Percentiles rank a stretch among this genome's conserved stretches.
Conservation (phyloP, 2,113 vertebrate species). For the Bubo bubo region DNA sequence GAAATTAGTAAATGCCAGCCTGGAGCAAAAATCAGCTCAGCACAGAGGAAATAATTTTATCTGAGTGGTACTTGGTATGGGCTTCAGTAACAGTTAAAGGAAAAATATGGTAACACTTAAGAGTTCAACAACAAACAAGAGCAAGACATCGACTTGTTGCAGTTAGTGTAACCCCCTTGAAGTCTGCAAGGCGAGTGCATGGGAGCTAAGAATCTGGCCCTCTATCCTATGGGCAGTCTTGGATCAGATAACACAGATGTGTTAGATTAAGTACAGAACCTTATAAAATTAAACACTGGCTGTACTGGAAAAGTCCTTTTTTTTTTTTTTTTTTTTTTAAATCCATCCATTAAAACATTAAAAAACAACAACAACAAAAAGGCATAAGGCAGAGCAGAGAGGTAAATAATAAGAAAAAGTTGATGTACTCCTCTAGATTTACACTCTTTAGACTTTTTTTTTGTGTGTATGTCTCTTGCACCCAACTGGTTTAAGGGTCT, state of each 20-base stretch:
- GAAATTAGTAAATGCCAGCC: slow-evolving; percentile 5
- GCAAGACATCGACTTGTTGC: background rate
- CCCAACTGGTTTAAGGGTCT: slow-evolving; percentile 42
- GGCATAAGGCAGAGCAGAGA: background rate
- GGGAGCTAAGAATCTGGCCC: background rate
- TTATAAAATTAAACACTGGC: slow-evolving; percentile 12
- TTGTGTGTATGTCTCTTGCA: background rate
- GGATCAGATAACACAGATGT: slow-evolving; percentile 59
- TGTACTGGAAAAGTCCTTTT: background rate
- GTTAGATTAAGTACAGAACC: slow-evolving; percentile 45
- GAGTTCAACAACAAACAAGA: slow-evolving; percentile 38
- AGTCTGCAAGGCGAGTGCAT: background rate
- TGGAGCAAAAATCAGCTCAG: background rate
- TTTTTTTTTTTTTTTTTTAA: background rate
- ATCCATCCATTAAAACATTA: background rate
- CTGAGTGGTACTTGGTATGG: background rate
- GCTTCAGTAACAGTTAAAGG: background rate
- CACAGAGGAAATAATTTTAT: slow-evolving; percentile 16
- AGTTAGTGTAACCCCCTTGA: slow-evolving; percentile 8
- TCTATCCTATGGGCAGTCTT: slow-evolving; percentile 7
- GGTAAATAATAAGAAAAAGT: background rate
- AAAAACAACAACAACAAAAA: background rate
- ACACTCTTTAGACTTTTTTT: background rate
- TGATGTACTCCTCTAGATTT: background rate
- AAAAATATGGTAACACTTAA: slow-evolving; percentile 47